These are phyloP conservation scores for Hyles euphorbiae DNA, from an alignment of 1,140 invertebrate species.

Conservation along the genomic window DNA sequence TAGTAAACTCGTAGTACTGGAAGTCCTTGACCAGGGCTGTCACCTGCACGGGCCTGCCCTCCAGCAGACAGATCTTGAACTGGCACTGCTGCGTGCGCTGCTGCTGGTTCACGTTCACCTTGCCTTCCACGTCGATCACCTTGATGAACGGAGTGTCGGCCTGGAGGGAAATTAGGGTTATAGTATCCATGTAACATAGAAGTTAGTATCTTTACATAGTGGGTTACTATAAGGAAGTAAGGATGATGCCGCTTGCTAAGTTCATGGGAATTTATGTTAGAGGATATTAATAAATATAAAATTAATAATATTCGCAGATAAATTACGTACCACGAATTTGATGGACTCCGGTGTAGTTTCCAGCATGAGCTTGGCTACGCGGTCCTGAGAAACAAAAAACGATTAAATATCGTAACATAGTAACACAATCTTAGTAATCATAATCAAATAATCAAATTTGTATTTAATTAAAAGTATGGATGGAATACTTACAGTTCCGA, in stretches of 20 bases:
- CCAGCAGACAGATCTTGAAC: constrained; percentile 68
- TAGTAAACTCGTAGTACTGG: constrained; percentile 75
- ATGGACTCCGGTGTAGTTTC: constrained; percentile 60
- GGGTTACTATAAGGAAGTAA: too few species aligned
- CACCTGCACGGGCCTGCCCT: constrained; percentile 64
- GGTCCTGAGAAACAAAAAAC: constrained; percentile 42
- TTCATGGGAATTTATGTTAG: too few species aligned
- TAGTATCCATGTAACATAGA: too few species aligned
- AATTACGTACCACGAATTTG: constrained; percentile 59
- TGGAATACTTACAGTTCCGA: constrained; percentile 49
- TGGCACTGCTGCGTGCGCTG: constrained; percentile 51
- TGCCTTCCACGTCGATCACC: constrained; percentile 70
- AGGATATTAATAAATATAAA: too few species aligned
- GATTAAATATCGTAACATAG: constrained; percentile 3
- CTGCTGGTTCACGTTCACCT: constrained; percentile 68
- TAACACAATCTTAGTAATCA: neutral
- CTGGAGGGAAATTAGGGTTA: constrained; percentile 17
- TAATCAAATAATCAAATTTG: neutral
- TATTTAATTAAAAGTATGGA: neutral
- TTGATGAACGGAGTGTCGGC: constrained; percentile 73
- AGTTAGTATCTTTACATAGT: too few species aligned
- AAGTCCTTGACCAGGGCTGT: constrained; percentile 75
- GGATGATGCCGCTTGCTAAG: too few species aligned
- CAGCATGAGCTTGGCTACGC: constrained; percentile 58
- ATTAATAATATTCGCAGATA: neutral